These are phyloP conservation scores for Cerceris ruficornis DNA, from an alignment of 2,888 invertebrate species.

Conservation along the genomic window DNA sequence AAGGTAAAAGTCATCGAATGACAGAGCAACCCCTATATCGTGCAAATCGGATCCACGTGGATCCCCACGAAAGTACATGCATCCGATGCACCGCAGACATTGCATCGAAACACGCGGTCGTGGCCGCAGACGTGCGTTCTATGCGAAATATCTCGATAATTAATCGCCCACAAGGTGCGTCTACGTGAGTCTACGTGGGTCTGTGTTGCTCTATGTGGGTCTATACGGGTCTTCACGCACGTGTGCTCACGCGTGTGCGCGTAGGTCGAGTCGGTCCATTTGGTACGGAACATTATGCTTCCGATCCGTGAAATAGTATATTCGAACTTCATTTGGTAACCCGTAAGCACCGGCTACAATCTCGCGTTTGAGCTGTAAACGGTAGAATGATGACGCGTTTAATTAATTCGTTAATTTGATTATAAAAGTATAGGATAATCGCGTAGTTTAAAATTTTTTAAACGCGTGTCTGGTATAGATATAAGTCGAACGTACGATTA, in stretches of 20 bases:
- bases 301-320: slow-evolving; percentile 50
- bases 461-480: not conserved
- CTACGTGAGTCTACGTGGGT: slow-evolving; percentile 3
- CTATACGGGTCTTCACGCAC: not conserved
- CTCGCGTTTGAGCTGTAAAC: slow-evolving; percentile 13
- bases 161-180: slow-evolving; percentile 65
- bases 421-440: not conserved
- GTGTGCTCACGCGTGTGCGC: slow-evolving; percentile 1
- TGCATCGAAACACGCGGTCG: slow-evolving; percentile 51
- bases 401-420: slow-evolving; percentile 30
- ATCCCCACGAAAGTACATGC: slow-evolving; percentile 32
- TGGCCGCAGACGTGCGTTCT: slow-evolving; percentile 61
- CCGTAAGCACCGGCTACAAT: slow-evolving; percentile 24
- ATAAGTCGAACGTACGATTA: no score
- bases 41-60: slow-evolving; percentile 13
- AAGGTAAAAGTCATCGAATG: slow-evolving; percentile 28
- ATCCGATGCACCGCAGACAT: slow-evolving; percentile 49
- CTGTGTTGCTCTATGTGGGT: slow-evolving; percentile 19
- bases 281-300: slow-evolving; percentile 39
- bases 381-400: slow-evolving; percentile 15
- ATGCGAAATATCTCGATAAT: slow-evolving; percentile 76
- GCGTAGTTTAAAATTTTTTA: not conserved
- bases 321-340: slow-evolving; percentile 33
- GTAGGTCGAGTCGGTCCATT: slow-evolving; percentile 24
- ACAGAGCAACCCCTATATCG: slow-evolving; percentile 11